phyloP scores from a whole-genome alignment of 1,140 invertebrate genomes.

The Ips typographus region DNA sequence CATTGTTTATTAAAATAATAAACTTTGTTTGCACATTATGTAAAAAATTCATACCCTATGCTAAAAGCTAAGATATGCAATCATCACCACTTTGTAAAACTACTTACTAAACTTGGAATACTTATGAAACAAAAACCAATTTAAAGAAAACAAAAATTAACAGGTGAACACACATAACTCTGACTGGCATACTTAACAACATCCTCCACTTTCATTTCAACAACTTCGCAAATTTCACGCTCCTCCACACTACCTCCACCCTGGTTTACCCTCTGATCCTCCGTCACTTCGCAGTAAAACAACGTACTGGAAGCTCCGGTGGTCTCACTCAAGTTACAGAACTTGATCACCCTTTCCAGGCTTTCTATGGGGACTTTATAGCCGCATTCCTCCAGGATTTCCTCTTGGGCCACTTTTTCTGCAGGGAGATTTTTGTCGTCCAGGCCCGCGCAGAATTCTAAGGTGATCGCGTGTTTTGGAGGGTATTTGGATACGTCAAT shows the following conservation, averaged over 20 bases:
- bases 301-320: constrained; percentile 74
- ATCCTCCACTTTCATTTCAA: constrained; percentile 82
- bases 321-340: constrained; percentile 75
- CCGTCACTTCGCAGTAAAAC: constrained; percentile 90
- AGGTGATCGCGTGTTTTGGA: constrained; percentile 70
- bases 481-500: constrained; percentile 76
- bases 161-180: constrained; percentile 67
- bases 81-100: no score
- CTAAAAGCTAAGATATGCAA: no score
- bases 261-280: constrained; percentile 75
- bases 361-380: constrained; percentile 76
- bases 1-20: no score
- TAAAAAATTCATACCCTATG: no score
- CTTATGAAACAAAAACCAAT: constrained; percentile 73
- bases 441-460: constrained; percentile 94
- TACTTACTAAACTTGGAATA: constrained; percentile 23
- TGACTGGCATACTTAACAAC: constrained; percentile 67
- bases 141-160: constrained; percentile 76
- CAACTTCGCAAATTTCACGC: constrained; percentile 68
- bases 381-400: constrained; percentile 93
- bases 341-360: constrained; percentile 62
- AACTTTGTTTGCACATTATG: no score
- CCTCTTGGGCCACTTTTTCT: constrained; percentile 80
- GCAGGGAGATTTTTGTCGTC: constrained; percentile 81
- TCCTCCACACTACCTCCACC: constrained; percentile 54